Evolutionary conservation across 2,797 vertebrate species (phyloP), one percentile per base, ranked within the genome.

Genomic region (Alosa sapidissima): DNA sequence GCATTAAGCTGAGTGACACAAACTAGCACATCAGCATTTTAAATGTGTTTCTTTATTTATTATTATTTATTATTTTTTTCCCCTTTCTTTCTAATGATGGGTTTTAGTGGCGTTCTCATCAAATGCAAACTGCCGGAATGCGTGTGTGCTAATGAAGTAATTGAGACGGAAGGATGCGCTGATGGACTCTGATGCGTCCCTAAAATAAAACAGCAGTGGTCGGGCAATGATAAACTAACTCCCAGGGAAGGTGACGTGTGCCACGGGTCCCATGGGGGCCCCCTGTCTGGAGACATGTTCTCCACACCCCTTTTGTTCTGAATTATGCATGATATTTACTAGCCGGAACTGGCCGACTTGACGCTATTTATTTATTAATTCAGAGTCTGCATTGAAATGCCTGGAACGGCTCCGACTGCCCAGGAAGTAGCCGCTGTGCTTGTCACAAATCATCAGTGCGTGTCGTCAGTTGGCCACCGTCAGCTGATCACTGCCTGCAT

Each of bases 111-210:
- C 82, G 72, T 58, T 33, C 86, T 87, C 49, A 28, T 83, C 45
- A 75, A 85, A 88, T 86, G 85, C 54, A 85, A 88, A 85, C 87
- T 87, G 85, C 81, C 41, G 65, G 83, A 84, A 68, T 65, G 85
- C 54, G 33, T 51, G 21, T 51, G 85, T 82, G 3, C 83, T 88
- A 88, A 89, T 90, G 88, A 88, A 90, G 83, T 85, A 85, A 83
- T 82, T 81, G 72, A 86, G 89, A 88, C 36, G 10, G 81, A 89
- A 55, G 68, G 84, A 62, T 72, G 85, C 81, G 75, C 85, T 86
- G 86, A 87, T 82, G 4, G 75, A 19, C 45, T 81, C 28, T 51
- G 78, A 87, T 82, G 81, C 68, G 14, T 45, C 33, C 33, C 65
- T 72, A 72, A 72, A 72, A 72, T 33, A 72, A 72, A 75, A 45